Evolutionary conservation across 2,797 vertebrate species (phyloP).

Genomic region (Pterois miles): DNA sequence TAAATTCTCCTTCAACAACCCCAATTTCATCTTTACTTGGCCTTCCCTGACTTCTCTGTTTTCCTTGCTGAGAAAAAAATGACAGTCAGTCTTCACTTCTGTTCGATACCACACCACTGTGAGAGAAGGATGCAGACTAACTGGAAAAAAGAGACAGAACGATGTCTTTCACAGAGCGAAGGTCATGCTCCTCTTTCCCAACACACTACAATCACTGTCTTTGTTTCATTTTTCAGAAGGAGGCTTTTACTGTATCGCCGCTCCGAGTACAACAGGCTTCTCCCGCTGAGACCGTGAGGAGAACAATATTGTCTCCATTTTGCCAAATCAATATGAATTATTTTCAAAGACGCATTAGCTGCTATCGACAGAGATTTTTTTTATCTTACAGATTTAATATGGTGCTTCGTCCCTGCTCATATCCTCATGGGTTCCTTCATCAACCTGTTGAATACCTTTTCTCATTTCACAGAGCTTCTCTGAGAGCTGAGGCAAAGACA

Average conservation of each 20-base stretch:
- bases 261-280: constrained; percentile 2
- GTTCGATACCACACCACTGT: background rate
- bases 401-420: constrained; percentile 21
- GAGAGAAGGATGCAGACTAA: background rate
- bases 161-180: constrained; percentile 27
- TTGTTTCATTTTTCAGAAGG: constrained; percentile 49
- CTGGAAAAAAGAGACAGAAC: background rate
- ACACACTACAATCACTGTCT: constrained; percentile 6
- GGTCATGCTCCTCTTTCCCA: constrained; percentile 22
- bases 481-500: constrained; percentile 31
- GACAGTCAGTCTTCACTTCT: background rate
- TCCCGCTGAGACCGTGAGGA: constrained; percentile 40
- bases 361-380: constrained; percentile 34
- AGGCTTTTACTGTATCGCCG: constrained; percentile 11
- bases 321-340: constrained; percentile 58
- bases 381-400: constrained; percentile 36
- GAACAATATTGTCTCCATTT: constrained; percentile 52
- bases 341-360: constrained; percentile 47
- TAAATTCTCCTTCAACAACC: background rate
- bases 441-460: constrained; percentile 25
- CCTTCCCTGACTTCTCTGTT: background rate
- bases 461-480: constrained; percentile 23
- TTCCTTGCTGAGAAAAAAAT: background rate
- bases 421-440: constrained; percentile 38
- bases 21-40: background rate